Base-by-base conservation (phyloP, 2,113 vertebrate genomes). In the Acrocephalus kingi region DNA sequence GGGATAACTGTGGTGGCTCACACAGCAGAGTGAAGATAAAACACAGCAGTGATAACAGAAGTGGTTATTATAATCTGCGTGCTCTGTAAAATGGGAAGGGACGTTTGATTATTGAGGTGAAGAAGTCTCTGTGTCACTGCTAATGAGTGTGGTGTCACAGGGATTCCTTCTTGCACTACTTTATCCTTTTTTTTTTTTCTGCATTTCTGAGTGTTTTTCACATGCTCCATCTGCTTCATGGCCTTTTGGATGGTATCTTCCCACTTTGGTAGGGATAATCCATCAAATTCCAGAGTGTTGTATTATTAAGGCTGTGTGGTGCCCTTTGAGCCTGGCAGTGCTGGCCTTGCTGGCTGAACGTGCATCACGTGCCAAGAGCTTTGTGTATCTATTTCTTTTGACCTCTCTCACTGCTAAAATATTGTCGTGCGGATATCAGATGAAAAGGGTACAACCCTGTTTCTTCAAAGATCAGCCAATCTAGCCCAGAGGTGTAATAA, bases 371-470 rank as follows among this genome's bases (percentile, higher is more conserved):
- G 93, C 92, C 95, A 75, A 94, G 95, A 97, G 97, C 97, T 98
- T 96, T 62, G 87, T 41, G 93, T 96, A 95, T 97, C 97, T 95
- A 92, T 97, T 97, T 97, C 97, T 97, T 97, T 97, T 96, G 98
- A 98, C 98, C 98, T 98, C 64, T 77, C 96, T 95, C 63, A 54
- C 97, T 56, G 28, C 96, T 99, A 98, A 99, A 99, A 98, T 98
- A 99, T 97, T 97, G 98, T 98, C 98, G 98, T 97, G 98, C 97
- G 98, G 98, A 98, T 98, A 98, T 97, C 97, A 98, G 98, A 99
- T 98, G 99, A 98, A 99, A 99, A 99, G 99, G 98, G 98, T 99
- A 98, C 98, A 98, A 98, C 98, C 98, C 99, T 98, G 98, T 99
- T 99, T 99, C 98, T 99, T 99, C 98, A 96, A 98, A 98, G 99